Conservation (phyloP, 2,797 vertebrate genomes). For the Sebastes kiyomatsui region DNA sequence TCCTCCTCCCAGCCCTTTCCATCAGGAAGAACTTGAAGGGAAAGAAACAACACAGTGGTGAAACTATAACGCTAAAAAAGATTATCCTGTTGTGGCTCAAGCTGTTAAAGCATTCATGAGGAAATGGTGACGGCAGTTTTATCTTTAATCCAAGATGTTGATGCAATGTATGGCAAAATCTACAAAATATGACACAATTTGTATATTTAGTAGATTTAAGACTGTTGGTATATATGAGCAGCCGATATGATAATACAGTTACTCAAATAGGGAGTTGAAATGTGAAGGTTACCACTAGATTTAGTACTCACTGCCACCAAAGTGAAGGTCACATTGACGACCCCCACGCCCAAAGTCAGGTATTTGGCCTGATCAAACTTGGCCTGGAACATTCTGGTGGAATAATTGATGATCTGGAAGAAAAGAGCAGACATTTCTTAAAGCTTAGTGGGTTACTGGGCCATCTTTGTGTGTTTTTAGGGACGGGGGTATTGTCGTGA, state of each 20-base stretch:
- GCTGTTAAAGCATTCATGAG: slow-evolving; percentile 3
- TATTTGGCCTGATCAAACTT: slow-evolving; percentile 76
- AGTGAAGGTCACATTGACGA: slow-evolving; percentile 77
- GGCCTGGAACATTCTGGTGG: slow-evolving; percentile 78
- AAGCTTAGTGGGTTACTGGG: not conserved
- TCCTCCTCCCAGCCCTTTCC: slow-evolving; percentile 72
- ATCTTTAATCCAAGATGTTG: not conserved
- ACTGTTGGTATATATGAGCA: not conserved
- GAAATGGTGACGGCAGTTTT: not conserved
- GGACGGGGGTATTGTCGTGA: not conserved
- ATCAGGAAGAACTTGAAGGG: slow-evolving; percentile 75
- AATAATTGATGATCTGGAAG: slow-evolving; percentile 82
- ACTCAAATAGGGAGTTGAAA: not conserved
- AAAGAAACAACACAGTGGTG: slow-evolving; percentile 19
- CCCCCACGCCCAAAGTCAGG: slow-evolving; percentile 76
- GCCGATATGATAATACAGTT: not conserved
- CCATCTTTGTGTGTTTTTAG: slow-evolving; percentile 1
- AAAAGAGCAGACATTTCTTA: slow-evolving; percentile 5
- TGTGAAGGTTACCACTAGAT: not conserved
- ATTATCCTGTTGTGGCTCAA: slow-evolving; percentile 11
- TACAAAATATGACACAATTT: not conserved
- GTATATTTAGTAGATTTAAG: not conserved
- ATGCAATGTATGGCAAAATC: slow-evolving; percentile 2
- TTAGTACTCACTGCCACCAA: slow-evolving; percentile 73
- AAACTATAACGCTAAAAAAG: slow-evolving; percentile 9